phyloP scores from a whole-genome alignment of 2,888 invertebrate genomes.

The Minunthozetes semirufus region DNA sequence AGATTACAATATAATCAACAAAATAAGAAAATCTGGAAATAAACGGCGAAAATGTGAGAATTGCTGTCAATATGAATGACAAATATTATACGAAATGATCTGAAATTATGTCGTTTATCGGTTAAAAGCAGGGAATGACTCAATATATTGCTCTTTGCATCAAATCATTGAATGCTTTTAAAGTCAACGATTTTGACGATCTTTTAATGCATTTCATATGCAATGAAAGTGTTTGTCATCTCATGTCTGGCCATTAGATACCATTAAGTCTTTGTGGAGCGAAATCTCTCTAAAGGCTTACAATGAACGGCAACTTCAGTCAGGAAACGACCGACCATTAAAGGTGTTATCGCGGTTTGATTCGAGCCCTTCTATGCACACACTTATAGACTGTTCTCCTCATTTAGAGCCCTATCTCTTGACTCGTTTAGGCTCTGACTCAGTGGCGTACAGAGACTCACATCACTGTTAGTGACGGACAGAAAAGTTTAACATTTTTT shows the following conservation, averaged over 20 bases:
- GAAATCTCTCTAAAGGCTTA: conserved; percentile 6
- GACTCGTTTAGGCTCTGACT: not conserved
- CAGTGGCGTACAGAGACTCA: not conserved
- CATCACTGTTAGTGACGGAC: not conserved
- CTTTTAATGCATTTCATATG: conserved; percentile 25
- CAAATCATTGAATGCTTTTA: not conserved
- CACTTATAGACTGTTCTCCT: not conserved
- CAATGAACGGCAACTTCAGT: not conserved
- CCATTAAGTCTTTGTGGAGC: conserved; percentile 11
- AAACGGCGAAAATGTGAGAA: too few species aligned
- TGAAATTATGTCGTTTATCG: too few species aligned
- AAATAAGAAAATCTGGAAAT: too few species aligned
- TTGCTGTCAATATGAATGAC: too few species aligned
- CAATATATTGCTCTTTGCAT: not conserved
- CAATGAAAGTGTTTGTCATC: conserved; percentile 29
- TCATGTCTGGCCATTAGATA: conserved; percentile 20
- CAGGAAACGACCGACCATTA: conserved; percentile 27
- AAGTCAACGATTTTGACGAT: conserved; percentile 10
- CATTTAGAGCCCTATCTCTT: not conserved
- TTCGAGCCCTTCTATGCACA: not conserved
- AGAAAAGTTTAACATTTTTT: not conserved
- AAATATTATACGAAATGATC: too few species aligned
- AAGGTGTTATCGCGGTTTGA: conserved; percentile 31
- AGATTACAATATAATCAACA: too few species aligned
- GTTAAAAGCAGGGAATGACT: too few species aligned